Conservation (phyloP, 2,888 invertebrate species). For the Leptopterna dolabrata region DNA sequence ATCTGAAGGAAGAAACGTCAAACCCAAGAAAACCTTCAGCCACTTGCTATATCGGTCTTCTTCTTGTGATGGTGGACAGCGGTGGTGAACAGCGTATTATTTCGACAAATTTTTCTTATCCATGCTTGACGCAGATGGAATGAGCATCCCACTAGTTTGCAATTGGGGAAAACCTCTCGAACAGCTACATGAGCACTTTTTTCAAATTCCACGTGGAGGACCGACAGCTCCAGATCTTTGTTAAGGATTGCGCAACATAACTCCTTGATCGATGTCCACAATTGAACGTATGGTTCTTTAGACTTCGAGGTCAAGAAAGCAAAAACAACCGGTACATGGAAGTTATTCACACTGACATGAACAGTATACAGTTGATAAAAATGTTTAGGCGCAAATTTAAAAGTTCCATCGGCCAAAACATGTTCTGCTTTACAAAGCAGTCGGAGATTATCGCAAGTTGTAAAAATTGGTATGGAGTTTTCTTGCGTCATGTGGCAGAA, state of each 20-base stretch:
- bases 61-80: too few species aligned
- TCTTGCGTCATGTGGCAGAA: too few species aligned
- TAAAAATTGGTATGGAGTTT: too few species aligned
- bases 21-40: neutral
- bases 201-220: conserved; percentile 14
- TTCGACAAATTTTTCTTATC: neutral
- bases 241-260: neutral
- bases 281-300: neutral
- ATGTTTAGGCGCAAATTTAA: neutral
- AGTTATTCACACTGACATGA: too few species aligned
- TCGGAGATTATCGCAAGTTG: too few species aligned
- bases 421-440: too few species aligned
- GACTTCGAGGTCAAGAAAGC: neutral
- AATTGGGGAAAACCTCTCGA: neutral
- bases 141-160: neutral
- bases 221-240: neutral
- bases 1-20: too few species aligned
- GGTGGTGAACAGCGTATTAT: too few species aligned
- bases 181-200: neutral
- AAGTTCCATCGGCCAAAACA: too few species aligned
- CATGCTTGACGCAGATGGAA: neutral
- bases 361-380: too few species aligned
- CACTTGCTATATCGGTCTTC: neutral
- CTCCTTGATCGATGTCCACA: neutral
- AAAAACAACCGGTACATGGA: neutral